Evolutionary conservation across 1,140 invertebrate genomes (phyloP), one percentile per base, ranked within the genome.

Genomic region (Samia ricini): DNA sequence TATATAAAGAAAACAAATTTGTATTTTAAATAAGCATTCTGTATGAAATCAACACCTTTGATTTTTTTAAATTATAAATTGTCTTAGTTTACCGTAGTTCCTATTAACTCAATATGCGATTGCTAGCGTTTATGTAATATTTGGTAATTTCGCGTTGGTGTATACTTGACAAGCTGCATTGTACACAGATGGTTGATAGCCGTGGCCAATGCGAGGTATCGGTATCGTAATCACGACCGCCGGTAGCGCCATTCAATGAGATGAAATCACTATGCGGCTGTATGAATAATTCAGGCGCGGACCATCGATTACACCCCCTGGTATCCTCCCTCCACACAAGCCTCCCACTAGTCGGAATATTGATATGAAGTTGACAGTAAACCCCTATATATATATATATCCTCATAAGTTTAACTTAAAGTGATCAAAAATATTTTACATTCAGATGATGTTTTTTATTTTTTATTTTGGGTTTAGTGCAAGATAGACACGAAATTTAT

Each of bases 211-310:
- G 69, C 79, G 81, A 84, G 81, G 76, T 87, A 85, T 89, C 83
- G 77, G 56, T 88, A 66, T 84, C 85, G 83, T 84, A 88, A 88
- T 88, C 84, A 88, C 84, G 81, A 77, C 79, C 66, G 70, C 61
- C 79, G 77, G 79, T 74, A 76, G 76, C 76, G 76, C 81, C 77
- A 83, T 85, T 87, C 83, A 88, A 88, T 88, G 85, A 84, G 85
- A 85, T 86, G 85, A 86, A 88, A 88, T 88, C 85, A 88, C 85
- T 88, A 87, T 88, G 85, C 83, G 84, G 78, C 79, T 70, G 56
- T 76, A 88, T 88, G 85, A 88, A 88, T 88, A 82, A 88, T 88
- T 86, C 85, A 88, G 78, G 74, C 83, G 85, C 81, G 81, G 81
- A 80, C 76, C 77, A 66, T 67, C 74, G 61, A 64, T 71, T 52